Percentiles rank a stretch among this genome's conserved stretches.
phyloP scores from a whole-genome alignment of 2,888 invertebrate species.

The Caenorhabditis macrosperma region DNA sequence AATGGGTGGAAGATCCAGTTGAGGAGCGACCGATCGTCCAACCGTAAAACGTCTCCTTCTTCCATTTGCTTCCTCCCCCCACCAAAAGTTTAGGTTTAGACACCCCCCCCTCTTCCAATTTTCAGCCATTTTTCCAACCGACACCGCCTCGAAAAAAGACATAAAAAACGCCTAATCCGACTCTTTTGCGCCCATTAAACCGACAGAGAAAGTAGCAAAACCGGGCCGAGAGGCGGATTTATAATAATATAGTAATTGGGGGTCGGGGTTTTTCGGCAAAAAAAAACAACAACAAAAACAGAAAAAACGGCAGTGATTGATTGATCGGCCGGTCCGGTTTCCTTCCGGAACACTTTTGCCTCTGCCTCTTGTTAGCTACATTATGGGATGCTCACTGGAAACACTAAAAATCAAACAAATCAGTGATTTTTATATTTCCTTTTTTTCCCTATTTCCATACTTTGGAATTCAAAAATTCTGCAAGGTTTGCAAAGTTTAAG shows the following conservation, averaged over 20 bases:
- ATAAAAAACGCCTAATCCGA: constrained; percentile 21
- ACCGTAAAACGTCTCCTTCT: constrained; percentile 43
- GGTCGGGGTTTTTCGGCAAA: background rate
- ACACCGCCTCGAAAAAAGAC: constrained; percentile 10
- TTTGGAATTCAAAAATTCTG: too few relatives aligned
- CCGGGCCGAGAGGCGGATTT: background rate
- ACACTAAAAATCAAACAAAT: background rate
- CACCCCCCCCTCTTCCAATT: too few relatives aligned
- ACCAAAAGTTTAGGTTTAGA: constrained; percentile 42
- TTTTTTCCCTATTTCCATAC: too few relatives aligned
- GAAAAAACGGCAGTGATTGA: background rate
- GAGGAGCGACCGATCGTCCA: constrained; percentile 31
- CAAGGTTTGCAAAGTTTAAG: too few relatives aligned
- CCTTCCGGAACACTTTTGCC: too few relatives aligned
- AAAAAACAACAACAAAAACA: background rate
- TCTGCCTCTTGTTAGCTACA: too few relatives aligned
- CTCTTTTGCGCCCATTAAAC: constrained; percentile 1
- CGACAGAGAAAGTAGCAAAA: background rate
- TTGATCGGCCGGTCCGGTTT: too few relatives aligned
- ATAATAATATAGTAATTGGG: constrained; percentile 4
- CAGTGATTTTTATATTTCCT: background rate
- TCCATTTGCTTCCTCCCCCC: constrained; percentile 31
- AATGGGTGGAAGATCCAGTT: constrained; percentile 33
- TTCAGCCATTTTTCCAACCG: constrained; percentile 2
- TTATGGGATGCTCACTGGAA: too few relatives aligned